phyloP scores from a whole-genome alignment of 1,140 invertebrate genomes.

The Ditylenchus dipsaci region DNA sequence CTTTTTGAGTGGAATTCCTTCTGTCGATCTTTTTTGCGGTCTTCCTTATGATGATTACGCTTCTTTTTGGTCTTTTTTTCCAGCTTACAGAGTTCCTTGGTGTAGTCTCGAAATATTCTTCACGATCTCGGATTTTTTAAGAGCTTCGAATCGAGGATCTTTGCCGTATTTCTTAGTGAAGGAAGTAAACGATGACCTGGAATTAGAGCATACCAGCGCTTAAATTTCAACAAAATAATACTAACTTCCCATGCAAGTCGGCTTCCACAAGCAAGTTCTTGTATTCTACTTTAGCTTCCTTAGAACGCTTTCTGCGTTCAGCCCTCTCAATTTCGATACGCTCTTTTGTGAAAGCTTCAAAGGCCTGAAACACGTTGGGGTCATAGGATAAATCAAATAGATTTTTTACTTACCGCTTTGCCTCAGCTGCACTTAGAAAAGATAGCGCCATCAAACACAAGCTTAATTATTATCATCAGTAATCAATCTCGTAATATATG shows the following conservation, averaged over 20 bases:
- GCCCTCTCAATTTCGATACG: constrained; percentile 90
- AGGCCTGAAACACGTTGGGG: constrained; percentile 66
- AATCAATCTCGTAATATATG: too few relatives aligned
- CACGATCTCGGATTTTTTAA: constrained; percentile 91
- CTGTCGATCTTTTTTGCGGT: background rate
- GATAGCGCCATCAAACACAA: constrained; percentile 92
- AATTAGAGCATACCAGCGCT: background rate
- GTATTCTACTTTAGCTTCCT: constrained; percentile 70
- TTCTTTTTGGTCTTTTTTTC: constrained; percentile 90
- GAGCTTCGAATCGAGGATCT: constrained; percentile 90
- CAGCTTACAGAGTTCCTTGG: constrained; percentile 79
- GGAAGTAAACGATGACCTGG: constrained; percentile 89
- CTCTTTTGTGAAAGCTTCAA: constrained; percentile 96
- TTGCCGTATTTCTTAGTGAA: constrained; percentile 87
- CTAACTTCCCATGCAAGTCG: constrained; percentile 43
- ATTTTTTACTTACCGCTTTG: constrained; percentile 62
- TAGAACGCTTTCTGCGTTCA: constrained; percentile 88
- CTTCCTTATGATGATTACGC: background rate
- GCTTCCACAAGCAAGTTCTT: constrained; percentile 42
- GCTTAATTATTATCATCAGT: too few relatives aligned
- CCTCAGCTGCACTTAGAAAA: constrained; percentile 92
- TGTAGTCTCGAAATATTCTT: constrained; percentile 88
- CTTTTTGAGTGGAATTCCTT: too few relatives aligned
- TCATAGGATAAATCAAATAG: too few relatives aligned
- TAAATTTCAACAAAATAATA: background rate